Conservation (phyloP, 2,113 vertebrate genomes). For the Phaethon lepturus region DNA sequence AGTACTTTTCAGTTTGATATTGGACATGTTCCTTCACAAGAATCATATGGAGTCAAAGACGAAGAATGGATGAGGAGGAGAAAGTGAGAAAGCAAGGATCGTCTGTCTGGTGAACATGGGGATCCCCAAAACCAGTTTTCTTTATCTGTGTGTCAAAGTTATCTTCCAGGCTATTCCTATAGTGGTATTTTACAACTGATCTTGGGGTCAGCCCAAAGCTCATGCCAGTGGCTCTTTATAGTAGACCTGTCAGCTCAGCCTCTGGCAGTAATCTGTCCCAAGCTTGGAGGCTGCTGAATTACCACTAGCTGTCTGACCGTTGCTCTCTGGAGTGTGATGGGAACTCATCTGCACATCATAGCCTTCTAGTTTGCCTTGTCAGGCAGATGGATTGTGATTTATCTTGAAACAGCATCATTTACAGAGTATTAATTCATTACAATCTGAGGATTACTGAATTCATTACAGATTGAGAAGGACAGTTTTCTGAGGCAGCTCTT, state of each 20-base stretch:
- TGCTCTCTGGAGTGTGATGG: neutral
- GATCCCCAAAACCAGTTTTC: neutral
- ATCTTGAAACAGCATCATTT: neutral
- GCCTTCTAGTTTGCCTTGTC: neutral
- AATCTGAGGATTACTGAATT: neutral
- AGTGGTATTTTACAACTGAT: neutral
- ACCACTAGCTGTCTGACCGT: neutral
- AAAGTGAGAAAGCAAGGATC: neutral
- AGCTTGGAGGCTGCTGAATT: neutral
- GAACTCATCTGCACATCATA: neutral
- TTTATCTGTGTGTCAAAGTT: neutral
- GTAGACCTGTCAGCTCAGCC: neutral
- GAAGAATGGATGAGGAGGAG: neutral
- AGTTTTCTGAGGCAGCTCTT: conserved; percentile 8
- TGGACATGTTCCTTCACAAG: neutral
- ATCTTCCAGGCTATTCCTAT: neutral
- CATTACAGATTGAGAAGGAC: neutral
- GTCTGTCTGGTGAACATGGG: neutral
- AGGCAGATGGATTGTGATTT: neutral
- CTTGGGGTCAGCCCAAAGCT: neutral
- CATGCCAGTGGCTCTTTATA: neutral
- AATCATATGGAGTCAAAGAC: neutral
- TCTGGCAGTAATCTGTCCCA: neutral
- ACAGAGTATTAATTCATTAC: neutral
- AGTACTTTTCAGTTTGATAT: neutral